phyloP scores from a whole-genome alignment of 2,113 vertebrate species.

The Mesocricetus auratus region DNA sequence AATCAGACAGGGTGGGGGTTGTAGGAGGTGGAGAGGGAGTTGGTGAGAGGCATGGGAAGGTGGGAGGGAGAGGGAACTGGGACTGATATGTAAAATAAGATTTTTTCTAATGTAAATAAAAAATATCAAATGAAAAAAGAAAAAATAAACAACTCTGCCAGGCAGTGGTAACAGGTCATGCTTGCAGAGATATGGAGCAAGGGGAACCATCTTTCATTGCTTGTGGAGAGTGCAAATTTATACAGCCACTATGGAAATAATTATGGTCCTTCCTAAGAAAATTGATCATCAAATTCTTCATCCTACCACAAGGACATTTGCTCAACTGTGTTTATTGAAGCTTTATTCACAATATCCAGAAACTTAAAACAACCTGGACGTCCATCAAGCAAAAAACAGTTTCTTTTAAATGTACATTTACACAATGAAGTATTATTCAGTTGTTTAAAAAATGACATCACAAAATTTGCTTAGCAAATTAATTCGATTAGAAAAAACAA shows the following conservation, averaged over 20 bases:
- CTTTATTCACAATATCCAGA: background rate
- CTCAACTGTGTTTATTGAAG: background rate
- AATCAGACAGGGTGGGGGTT: too few relatives aligned
- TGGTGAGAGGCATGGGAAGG: too few relatives aligned
- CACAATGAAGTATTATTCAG: background rate
- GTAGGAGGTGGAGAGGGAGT: too few relatives aligned
- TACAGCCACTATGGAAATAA: background rate
- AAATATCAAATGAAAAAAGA: too few relatives aligned
- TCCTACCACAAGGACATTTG: background rate
- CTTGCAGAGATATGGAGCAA: background rate
- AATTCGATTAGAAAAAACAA: background rate
- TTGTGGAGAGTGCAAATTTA: background rate
- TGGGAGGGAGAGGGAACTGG: too few relatives aligned
- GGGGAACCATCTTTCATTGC: background rate
- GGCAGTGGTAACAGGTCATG: too few relatives aligned
- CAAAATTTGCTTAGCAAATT: background rate
- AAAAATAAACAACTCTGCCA: too few relatives aligned
- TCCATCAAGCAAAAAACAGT: background rate
- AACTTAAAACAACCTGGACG: background rate
- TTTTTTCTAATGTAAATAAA: too few relatives aligned
- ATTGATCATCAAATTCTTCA: background rate
- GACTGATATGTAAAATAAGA: too few relatives aligned
- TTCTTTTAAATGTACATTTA: background rate
- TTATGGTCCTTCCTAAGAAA: background rate
- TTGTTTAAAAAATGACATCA: background rate